Conservation (phyloP, 2,888 invertebrate species). For the Chymomyza amoena region DNA sequence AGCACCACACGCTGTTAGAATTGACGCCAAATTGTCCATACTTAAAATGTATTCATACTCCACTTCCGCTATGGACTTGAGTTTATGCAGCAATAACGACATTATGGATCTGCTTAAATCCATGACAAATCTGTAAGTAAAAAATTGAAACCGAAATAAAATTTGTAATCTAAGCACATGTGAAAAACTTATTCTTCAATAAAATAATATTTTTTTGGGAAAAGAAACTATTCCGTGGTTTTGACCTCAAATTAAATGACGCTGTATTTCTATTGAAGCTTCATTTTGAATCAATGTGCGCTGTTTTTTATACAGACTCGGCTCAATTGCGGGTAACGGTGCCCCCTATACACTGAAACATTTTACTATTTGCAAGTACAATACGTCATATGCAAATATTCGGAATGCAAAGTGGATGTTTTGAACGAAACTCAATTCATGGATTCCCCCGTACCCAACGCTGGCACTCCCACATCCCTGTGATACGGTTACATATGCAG, state of each 20-base stretch:
- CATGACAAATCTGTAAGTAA: background rate
- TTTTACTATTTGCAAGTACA: slow-evolving; percentile 14
- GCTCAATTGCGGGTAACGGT: slow-evolving; percentile 9
- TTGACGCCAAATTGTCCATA: background rate
- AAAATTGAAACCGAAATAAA: background rate
- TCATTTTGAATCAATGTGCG: background rate
- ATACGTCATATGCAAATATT: slow-evolving; percentile 1
- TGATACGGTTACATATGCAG: slow-evolving; percentile 1
- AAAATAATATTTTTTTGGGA: background rate
- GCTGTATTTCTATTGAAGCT: background rate
- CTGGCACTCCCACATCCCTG: background rate
- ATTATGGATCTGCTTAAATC: background rate
- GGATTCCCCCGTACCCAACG: background rate
- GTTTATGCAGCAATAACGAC: background rate
- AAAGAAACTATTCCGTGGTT: background rate
- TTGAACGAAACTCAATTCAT: slow-evolving; percentile 6
- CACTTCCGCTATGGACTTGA: background rate
- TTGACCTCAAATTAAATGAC: slow-evolving; percentile 10
- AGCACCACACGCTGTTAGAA: background rate
- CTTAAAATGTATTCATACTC: background rate
- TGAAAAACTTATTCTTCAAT: background rate
- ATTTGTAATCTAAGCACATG: background rate
- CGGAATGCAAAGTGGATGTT: slow-evolving; percentile 1
- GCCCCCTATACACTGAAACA: slow-evolving; percentile 3
- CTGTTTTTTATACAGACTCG: slow-evolving; percentile 16